Evolutionary conservation across 2,888 invertebrate genomes (phyloP).

Genomic region (Meta bourneti): DNA sequence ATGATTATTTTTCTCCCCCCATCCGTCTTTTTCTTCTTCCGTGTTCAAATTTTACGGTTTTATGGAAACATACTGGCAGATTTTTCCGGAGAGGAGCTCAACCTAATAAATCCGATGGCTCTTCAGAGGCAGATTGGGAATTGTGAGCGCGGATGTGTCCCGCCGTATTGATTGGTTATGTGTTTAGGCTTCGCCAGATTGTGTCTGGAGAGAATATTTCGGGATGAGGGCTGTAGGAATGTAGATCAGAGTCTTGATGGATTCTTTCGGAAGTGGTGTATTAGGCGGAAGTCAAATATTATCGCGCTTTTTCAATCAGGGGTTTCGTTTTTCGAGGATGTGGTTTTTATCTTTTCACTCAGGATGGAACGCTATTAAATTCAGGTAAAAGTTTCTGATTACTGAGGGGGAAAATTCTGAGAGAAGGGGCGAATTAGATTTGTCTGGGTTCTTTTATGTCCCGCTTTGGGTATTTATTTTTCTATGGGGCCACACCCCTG

Average conservation of each 20-base stretch:
- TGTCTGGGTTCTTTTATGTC: too few relatives aligned
- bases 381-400: background rate
- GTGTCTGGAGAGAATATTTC: too few relatives aligned
- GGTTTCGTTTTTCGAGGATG: background rate
- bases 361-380: background rate
- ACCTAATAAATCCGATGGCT: too few relatives aligned
- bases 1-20: background rate
- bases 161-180: too few relatives aligned
- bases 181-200: too few relatives aligned
- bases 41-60: slow-evolving; percentile 1
- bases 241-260: too few relatives aligned
- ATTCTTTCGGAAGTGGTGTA: background rate
- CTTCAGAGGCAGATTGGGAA: too few relatives aligned
- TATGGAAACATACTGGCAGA: background rate
- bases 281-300: background rate
- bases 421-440: too few relatives aligned
- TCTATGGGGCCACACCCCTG: too few relatives aligned
- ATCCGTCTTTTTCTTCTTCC: background rate
- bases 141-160: too few relatives aligned
- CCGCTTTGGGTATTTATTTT: too few relatives aligned
- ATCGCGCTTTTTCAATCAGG: background rate
- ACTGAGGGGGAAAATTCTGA: background rate
- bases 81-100: background rate
- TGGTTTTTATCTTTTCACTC: background rate
- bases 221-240: too few relatives aligned